Percentiles rank a stretch among this genome's conserved stretches.
Conservation (phyloP, 2,888 invertebrate species). For the Lasioglossum oenotherae region DNA sequence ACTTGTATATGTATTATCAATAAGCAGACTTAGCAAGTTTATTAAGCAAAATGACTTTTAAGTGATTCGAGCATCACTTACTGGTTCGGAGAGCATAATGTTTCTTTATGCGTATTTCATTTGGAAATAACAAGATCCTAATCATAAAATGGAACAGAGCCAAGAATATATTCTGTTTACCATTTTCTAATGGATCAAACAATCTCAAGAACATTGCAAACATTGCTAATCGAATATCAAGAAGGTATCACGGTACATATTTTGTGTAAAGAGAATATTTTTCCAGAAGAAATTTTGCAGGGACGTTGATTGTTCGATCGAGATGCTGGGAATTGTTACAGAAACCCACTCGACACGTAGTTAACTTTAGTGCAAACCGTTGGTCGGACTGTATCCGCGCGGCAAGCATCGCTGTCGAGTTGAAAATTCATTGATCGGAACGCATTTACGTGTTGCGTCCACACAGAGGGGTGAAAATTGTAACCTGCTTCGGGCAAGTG, state of each 20-base stretch:
- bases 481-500: constrained; percentile 45
- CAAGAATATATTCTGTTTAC: neutral
- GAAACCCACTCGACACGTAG: neutral
- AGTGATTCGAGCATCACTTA: neutral
- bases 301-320: neutral
- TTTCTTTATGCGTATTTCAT: no score
- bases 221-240: neutral
- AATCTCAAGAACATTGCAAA: neutral
- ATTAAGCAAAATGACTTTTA: neutral
- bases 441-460: neutral
- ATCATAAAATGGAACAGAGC: no score
- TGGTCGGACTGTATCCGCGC: neutral
- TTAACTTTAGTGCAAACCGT: neutral
- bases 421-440: constrained; percentile 21
- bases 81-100: no score
- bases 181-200: neutral
- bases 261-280: neutral
- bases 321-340: neutral
- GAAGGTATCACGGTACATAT: neutral
- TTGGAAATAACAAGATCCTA: no score
- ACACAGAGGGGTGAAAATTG: constrained; percentile 47
- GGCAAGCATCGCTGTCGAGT: neutral
- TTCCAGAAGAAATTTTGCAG: neutral
- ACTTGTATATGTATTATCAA: neutral
- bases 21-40: neutral